Base-by-base conservation (phyloP, 1,140 invertebrate genomes). In the Eciton burchellii region DNA sequence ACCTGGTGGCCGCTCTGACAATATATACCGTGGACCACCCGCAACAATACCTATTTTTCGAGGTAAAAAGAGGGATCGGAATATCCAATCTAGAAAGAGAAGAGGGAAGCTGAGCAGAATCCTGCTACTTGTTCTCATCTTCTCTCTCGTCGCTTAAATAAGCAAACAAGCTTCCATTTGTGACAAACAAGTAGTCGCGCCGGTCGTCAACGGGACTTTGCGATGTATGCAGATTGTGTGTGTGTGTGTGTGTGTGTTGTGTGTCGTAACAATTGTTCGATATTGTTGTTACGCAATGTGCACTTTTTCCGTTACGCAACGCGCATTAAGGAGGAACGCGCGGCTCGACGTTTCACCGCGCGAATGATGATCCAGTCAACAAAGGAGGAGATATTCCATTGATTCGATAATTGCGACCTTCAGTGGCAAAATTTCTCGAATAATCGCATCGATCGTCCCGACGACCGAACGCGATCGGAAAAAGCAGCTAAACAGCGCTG, bases 1-100 rank as follows among this genome's bases (percentile, higher is more conserved):
- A 91, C 90, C 92, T 93, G 92, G 92, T 93, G 91, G 93, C 90
- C 91, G 91, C 89, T 92, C 92, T 93, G 93, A 93, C 92, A 93
- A 93, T 93, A 90, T 92, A 91, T 92, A 89, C 89, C 88, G 81
- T 81, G 91, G 93, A 93, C 93, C 93, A 93, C 93, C 92, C 93
- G 92, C 92, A 94, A 94, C 91, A 93, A 93, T 93, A 89, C 91
- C 91, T 92, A 92, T 93, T 92, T 92, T 91, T 91, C 82, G 90
- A 89, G 89, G 89, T 88, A 88, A 82, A 77, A 70, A 83, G 83
- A 83, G 89, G 86, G 88, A 91, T 89, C 90, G 49, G 56, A 74
- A 85, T 84, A 83, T 82, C 63, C 56, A 79, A 70, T 79, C 35
- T 74, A 85, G 83, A 88, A 82, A 81, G 86, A 65, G 77, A 57